Base-by-base conservation (phyloP, 2,797 vertebrate species). In the Myoxocephalus aenaeus region DNA sequence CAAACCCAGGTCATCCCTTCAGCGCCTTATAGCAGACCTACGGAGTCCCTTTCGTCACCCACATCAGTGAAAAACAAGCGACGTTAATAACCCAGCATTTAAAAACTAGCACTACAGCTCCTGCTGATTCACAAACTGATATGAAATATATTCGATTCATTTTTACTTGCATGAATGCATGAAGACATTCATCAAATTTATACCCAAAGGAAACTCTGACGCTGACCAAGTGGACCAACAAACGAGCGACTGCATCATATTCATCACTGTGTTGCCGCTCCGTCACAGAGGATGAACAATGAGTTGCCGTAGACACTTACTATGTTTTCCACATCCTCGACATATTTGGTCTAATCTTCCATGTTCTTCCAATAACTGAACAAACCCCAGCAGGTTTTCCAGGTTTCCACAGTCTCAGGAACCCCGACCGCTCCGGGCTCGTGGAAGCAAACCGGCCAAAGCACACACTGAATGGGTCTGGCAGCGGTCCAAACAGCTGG, bases 401-500 rank as follows among this genome's bases (percentile, higher is more conserved):
- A n/a, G 56, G 46, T 56, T 70, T 74, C 29, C 22, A 20, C 4
- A 27, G 27, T 36, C 32, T 64, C 20, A 36, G 61, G 40, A 62
- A 29, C 20, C 14, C 11, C 29, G 40, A 11, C 42, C 50, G 69
- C 50, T 61, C 40, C 56, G 4, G n/a, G 73, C 25, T 42, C 22
- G 59, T 61, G 40, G 18, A 64, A 17, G 3, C 8, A 13, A 64
- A 58, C 20, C 42, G 40, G 64, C 10, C 36, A 11, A 12, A 65
- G 59, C 46, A 17, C 38, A 56, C 56, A 57, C 32, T 44, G 50
- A 56, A 17, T 56, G 7, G 2, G 22, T 18, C 32, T 74, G 70
- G 70, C 77, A 29, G 59, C 2, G 59, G 25, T 46, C 64, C 80
- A 77, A 63, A 61, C 77, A 74, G 57, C 32, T 74, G 70, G 70